Percentiles rank a stretch among this genome's conserved stretches.
Conservation (phyloP, 2,888 invertebrate species). For the Tridacna crocea region DNA sequence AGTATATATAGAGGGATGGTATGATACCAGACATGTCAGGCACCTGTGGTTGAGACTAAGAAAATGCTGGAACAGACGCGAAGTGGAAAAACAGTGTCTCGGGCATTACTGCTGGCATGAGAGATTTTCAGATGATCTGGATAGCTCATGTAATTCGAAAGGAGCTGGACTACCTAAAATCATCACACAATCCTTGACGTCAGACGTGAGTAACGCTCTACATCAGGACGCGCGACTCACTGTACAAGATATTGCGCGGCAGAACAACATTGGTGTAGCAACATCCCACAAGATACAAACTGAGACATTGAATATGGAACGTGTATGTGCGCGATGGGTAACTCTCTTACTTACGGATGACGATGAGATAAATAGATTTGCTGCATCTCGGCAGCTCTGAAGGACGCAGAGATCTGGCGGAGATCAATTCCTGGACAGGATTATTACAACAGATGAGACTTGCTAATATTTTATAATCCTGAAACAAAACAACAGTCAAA, state of each 20-base stretch:
- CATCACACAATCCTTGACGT: too few species aligned
- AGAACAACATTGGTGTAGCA: background rate
- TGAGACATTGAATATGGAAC: background rate
- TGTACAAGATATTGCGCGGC: background rate
- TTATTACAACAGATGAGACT: background rate
- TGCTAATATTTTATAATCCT: background rate
- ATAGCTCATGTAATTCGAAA: too few species aligned
- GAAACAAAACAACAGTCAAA: background rate
- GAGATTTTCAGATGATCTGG: too few species aligned
- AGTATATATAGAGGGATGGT: too few species aligned
- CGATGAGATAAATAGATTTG: background rate
- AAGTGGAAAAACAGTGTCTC: too few species aligned
- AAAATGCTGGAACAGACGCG: too few species aligned
- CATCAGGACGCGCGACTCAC: background rate
- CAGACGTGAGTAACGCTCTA: background rate
- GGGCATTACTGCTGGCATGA: too few species aligned
- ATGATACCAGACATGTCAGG: too few species aligned
- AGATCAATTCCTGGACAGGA: background rate
- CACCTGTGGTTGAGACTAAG: too few species aligned
- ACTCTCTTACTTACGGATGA: background rate
- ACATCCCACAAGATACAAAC: background rate
- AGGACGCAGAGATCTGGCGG: background rate
- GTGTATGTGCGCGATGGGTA: background rate
- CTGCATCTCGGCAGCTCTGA: background rate
- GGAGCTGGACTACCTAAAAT: too few species aligned